Evolutionary conservation across 2,113 vertebrate genomes (phyloP), one percentile per base, ranked within the genome.

Genomic region (Engraulis encrasicolus): DNA sequence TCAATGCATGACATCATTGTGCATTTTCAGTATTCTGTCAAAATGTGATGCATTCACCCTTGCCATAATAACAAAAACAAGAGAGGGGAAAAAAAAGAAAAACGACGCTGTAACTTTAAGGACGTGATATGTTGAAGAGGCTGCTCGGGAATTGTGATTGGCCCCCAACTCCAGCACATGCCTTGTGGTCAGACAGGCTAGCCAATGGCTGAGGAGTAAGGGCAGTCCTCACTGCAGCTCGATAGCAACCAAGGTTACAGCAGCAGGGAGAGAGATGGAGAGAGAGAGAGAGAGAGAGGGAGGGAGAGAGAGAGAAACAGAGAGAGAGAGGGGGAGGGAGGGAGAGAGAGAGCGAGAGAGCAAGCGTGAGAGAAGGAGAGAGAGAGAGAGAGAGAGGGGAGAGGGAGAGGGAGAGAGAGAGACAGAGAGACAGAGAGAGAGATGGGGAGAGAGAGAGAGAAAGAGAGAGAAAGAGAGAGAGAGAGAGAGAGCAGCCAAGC

Each of bases 221-320:
- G 93, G 91, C 91, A 95, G 93, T 93, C 87, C 93, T 92, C 95
- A 90, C 93, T 94, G 91, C 92, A 90, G 92, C 89, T 93, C 92
- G 91, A 91, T 95, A 96, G 94, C 95, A 96, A 95, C 94, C 93
- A 93, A 95, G 93, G 94, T 95, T 95, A 94, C 86, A 94, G 94
- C 89, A 90, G 88, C 89, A 93, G 93, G 93, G 91, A 91, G 93
- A 93, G 93, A 95, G 94, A 93, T 93, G 92, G 91, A 93, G 91
- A n/a, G n/a, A n/a, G 88, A 93, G 89, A 93, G 93, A 93, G 91
- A 91, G 93, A 93, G 93, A 95, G 94, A 93, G 93, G 92, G 91
- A 93, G 91, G n/a, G 93, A 95, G 94, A 93, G 93, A 92, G 91
- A 93, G 91, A 94, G 94, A 89, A 90, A n/a, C n/a, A n/a, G n/a